Evolutionary conservation across 2,797 vertebrate genomes (phyloP), one percentile per base, ranked within the genome.

Genomic region (Gallirallus australis): DNA sequence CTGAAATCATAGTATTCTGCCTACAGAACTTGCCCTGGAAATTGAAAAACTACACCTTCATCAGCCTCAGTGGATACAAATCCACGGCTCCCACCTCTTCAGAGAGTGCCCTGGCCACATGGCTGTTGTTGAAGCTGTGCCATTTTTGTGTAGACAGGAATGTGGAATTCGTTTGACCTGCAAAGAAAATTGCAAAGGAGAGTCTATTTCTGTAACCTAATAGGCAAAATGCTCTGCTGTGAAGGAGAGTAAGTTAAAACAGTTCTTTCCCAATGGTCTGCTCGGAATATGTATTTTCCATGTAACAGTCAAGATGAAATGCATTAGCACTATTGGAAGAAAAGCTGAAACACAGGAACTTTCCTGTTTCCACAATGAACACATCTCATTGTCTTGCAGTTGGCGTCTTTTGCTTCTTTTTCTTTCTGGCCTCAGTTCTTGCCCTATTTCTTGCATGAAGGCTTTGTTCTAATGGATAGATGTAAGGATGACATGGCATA

Each of bases 191-290:
- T 93, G 66, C 47, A 73, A 93, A 88, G 19, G 25, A n/a, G 35
- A 86, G 73, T 56, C 66, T 94, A 89, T 94, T 95, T 95, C 54
- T 90, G 70, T 95, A 94, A 95, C 76, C 69, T 84, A 94, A 82
- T 56, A 72, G 69, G 59, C 80, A 95, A 91, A 94, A 82, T 80
- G 86, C 33, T 90, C 77, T 52, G 8, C 50, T 95, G 30, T 25
- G 90, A 66, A 79, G 23, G 21, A 93, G 19, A 1, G 37, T 35
- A 88, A 72, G 50, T 42, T 82, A 89, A 96, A 95, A 94, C 53
- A 83, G 24, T 45, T 59, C 70, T 91, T 95, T 86, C 93, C 77
- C 2, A 0, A 73, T 85, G 70, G 92, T 5, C 54, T 86, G 66
- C 56, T 91, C 82, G 79, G 77, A 86, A 45, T 94, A 94, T 79